Evolutionary conservation across 2,888 invertebrate genomes (phyloP), one percentile per base, ranked within the genome.

Genomic region (Nebria salina): DNA sequence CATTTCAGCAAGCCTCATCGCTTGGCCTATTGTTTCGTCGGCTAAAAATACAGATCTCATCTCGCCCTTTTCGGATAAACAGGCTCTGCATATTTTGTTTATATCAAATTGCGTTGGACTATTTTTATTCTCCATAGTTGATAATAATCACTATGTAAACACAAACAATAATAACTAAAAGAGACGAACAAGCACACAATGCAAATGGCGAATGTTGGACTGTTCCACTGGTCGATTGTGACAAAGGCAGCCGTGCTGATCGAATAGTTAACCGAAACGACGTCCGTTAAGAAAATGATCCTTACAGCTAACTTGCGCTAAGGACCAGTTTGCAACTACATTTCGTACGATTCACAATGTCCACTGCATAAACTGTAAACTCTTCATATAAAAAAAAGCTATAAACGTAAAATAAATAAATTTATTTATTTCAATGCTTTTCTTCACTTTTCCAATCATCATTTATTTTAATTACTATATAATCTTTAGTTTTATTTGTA

Each of bases 201-300:
- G 86, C 85, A 87, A 88, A 88, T 88, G 87, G 88, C 88, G 87
- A 86, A 86, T 85, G 85, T 72, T 85, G 84, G 87, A 87, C 86
- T 87, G 86, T 89, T 89, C 88, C 88, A 89, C 89, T 89, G 89
- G 89, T 88, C 89, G 89, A 89, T 89, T 89, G 89, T 88, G 87
- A 83, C 83, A 84, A 81, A 83, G 34, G 34, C 34, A 34, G 83
- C 81, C 41, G 72, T 68, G 65, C 73, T 77, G 73, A 70, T 75
- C 70, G 68, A 75, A 80, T 75, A 80, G 80, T 72, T 73, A 73
- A 78, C 78, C 15, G 26, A 72, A 11, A 26, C 42, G 43, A 41
- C 73, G 73, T 5, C 68, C 7, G 7, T 26, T 72, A 0, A n/a
- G n/a, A 76, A 66, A 72, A 77, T 72, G 20, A 43, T 6, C 77